These are phyloP conservation scores for Manis javanica DNA, from an alignment of 2,797 vertebrate genomes.

Conservation along the genomic window DNA sequence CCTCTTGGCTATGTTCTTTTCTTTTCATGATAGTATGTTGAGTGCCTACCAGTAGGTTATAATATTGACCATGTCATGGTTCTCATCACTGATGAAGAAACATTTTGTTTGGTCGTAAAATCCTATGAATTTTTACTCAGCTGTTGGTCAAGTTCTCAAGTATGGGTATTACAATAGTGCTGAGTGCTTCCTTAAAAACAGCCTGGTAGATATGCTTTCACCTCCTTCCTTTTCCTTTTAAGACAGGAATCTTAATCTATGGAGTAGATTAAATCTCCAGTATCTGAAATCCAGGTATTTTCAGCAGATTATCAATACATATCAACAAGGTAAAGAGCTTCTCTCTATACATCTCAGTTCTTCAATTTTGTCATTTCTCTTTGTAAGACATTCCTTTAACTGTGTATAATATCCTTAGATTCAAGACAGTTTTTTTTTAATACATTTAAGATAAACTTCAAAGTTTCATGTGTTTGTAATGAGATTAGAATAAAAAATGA, in stretches of 20 bases:
- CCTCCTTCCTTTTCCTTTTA: background rate
- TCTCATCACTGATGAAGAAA: background rate
- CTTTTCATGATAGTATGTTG: background rate
- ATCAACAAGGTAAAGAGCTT: background rate
- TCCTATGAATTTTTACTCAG: background rate
- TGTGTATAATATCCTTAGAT: background rate
- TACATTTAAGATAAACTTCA: background rate
- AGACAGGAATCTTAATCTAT: background rate
- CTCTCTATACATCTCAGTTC: background rate
- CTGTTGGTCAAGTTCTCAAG: background rate
- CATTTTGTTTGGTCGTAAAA: background rate
- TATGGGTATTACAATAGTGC: background rate
- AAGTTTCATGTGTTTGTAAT: background rate
- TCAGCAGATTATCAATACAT: background rate
- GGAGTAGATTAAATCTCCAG: background rate
- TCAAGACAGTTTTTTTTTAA: background rate
- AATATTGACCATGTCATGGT: background rate
- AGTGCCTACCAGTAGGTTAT: background rate
- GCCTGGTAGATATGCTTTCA: rapidly evolving
- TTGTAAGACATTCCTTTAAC: background rate
- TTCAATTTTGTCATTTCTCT: background rate
- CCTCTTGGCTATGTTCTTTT: background rate
- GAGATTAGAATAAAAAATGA: background rate
- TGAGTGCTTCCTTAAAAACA: background rate
- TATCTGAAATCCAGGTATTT: background rate